Evolutionary conservation across 2,888 invertebrate genomes (phyloP).

Genomic region (Nyleta sp.): DNA sequence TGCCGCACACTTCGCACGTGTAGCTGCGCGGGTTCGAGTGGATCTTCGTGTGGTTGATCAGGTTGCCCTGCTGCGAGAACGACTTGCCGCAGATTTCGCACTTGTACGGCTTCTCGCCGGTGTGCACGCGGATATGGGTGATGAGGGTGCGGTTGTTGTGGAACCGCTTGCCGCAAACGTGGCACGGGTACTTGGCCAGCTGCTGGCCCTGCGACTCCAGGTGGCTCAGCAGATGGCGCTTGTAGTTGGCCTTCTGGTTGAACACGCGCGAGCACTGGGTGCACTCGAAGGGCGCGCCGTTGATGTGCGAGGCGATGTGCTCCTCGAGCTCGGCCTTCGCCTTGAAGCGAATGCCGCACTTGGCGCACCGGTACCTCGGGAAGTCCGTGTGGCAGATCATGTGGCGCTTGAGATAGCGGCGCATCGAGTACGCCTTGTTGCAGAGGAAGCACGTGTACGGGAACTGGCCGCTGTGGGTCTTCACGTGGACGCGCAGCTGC

Average conservation of each 20-base stretch:
- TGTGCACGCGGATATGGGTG: constrained; percentile 85
- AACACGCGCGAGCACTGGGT: constrained; percentile 77
- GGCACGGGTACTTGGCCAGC: constrained; percentile 84
- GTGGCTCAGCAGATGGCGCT: constrained; percentile 78
- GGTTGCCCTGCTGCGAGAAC: constrained; percentile 82
- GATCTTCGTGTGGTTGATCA: constrained; percentile 77
- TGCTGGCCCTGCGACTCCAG: constrained; percentile 75
- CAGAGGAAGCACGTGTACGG: constrained; percentile 83
- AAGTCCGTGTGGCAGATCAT: constrained; percentile 80
- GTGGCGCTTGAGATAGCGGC: constrained; percentile 78
- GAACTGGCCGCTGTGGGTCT: constrained; percentile 84
- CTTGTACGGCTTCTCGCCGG: constrained; percentile 85
- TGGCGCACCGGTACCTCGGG: constrained; percentile 77
- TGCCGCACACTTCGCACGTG: constrained; percentile 79
- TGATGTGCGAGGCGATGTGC: constrained; percentile 72
- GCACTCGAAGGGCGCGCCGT: constrained; percentile 75
- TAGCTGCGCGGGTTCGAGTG: constrained; percentile 79
- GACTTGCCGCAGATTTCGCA: constrained; percentile 84
- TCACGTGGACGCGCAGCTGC: constrained; percentile 84
- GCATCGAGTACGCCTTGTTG: constrained; percentile 77
- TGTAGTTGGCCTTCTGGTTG: constrained; percentile 79
- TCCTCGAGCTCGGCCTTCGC: constrained; percentile 75
- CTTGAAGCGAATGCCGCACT: constrained; percentile 77
- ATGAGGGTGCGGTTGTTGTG: constrained; percentile 85
- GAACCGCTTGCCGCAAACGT: constrained; percentile 84